Percentiles rank a stretch among this genome's conserved stretches.
phyloP scores from a whole-genome alignment of 1,140 invertebrate genomes.

The Leptoteleia sp. region DNA sequence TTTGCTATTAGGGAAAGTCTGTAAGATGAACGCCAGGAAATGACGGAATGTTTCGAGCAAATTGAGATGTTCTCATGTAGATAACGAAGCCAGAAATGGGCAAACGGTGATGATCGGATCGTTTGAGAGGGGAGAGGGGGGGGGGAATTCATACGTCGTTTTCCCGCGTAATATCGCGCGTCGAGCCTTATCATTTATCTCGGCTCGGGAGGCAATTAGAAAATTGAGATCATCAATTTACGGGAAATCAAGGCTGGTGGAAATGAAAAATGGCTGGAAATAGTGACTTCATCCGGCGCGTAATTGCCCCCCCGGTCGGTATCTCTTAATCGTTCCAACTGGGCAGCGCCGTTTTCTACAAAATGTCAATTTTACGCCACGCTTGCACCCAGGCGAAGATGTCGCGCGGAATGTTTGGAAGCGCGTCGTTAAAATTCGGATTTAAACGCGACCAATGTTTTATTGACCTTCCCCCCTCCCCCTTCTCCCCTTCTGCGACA shows the following conservation, averaged over 20 bases:
- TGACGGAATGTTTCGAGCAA: too few relatives aligned
- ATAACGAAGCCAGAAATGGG: too few relatives aligned
- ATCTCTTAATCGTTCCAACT: slow-evolving; percentile 33
- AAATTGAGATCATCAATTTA: slow-evolving; percentile 44
- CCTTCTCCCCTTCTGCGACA: background rate
- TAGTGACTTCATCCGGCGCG: slow-evolving; percentile 31
- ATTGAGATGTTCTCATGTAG: too few relatives aligned
- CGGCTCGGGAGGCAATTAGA: slow-evolving; percentile 1
- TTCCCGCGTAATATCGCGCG: background rate
- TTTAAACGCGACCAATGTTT: slow-evolving; percentile 38
- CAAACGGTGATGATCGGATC: too few relatives aligned
- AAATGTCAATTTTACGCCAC: slow-evolving; percentile 24
- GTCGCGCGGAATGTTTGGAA: slow-evolving; percentile 14
- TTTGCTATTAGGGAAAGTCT: too few relatives aligned
- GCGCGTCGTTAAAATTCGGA: slow-evolving; percentile 28
- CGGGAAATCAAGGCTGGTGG: slow-evolving; percentile 18
- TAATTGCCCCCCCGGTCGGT: slow-evolving; percentile 22
- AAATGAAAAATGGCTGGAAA: slow-evolving; percentile 10
- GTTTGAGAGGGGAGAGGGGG: too few relatives aligned
- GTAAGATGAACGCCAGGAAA: too few relatives aligned
- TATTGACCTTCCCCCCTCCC: too few relatives aligned
- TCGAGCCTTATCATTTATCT: too few relatives aligned
- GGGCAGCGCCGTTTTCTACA: slow-evolving; percentile 13
- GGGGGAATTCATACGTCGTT: too few relatives aligned
- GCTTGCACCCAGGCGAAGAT: slow-evolving; percentile 29